A percentile compares a stretch with the other conserved stretches of the same genome.
Evolutionary conservation across 2,113 vertebrate genomes (phyloP).

Genomic region (Zosterops hypoxanthus): DNA sequence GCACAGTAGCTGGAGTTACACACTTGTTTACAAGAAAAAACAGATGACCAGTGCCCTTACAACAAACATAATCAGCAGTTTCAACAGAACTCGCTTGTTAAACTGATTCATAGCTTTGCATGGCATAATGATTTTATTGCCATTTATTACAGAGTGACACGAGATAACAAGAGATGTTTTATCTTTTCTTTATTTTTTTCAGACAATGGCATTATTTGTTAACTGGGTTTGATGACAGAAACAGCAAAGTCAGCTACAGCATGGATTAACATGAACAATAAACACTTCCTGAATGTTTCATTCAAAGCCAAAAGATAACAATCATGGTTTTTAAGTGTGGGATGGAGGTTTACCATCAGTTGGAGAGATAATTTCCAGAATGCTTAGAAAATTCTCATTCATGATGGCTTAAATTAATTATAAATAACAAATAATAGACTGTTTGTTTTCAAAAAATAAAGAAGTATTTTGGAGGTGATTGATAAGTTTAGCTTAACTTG

Average conservation of each 20-base stretch:
- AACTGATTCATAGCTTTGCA: conserved; percentile 18
- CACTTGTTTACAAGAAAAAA: conserved; percentile 36
- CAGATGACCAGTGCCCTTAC: background rate
- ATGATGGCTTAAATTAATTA: background rate
- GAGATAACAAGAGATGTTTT: conserved; percentile 37
- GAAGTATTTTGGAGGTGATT: background rate
- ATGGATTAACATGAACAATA: conserved; percentile 41
- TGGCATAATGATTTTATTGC: conserved; percentile 43
- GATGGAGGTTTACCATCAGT: background rate
- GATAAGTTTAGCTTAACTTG: background rate
- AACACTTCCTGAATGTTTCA: conserved; percentile 42
- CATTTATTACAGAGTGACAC: background rate
- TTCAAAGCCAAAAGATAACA: conserved; percentile 31
- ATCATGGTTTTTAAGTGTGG: conserved; percentile 11
- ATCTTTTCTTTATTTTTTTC: conserved; percentile 28
- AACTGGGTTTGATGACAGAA: conserved; percentile 20
- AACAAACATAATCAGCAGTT: conserved; percentile 41
- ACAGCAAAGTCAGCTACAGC: conserved; percentile 44
- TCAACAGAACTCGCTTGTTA: conserved; percentile 45
- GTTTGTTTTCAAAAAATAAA: background rate
- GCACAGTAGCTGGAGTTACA: background rate
- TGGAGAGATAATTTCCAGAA: background rate
- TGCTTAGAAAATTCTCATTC: background rate
- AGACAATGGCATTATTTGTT: conserved; percentile 46
- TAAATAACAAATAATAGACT: background rate